A percentile compares a stretch with the other conserved stretches of the same genome.
These are phyloP conservation scores for Tridacna gigas DNA, from an alignment of 2,888 invertebrate genomes.

Conservation along the genomic window DNA sequence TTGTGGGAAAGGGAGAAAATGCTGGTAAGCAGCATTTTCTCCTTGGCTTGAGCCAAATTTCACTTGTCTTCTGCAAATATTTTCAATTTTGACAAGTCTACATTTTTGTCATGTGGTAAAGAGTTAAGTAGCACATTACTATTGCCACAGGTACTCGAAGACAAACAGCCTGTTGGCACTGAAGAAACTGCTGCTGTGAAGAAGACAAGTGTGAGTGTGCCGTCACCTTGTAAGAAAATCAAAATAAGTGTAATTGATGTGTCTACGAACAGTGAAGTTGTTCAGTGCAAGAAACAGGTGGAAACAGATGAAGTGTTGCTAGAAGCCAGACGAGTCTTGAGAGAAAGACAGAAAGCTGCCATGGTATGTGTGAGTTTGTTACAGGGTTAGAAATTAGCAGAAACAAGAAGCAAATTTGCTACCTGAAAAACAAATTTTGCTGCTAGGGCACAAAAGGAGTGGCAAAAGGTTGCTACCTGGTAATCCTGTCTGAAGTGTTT, in stretches of 20 bases:
- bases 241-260: background rate
- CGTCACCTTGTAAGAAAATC: background rate
- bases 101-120: no score
- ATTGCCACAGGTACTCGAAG: background rate
- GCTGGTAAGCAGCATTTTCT: no score
- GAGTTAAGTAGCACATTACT: background rate
- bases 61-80: no score
- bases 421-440: no score
- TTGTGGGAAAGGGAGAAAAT: no score
- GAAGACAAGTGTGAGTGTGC: background rate
- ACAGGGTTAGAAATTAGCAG: no score
- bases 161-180: background rate
- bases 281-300: background rate
- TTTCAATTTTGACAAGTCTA: no score
- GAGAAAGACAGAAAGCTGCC: conserved; percentile 67
- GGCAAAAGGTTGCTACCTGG: no score
- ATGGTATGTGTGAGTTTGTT: conserved; percentile 62
- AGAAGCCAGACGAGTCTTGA: conserved; percentile 62
- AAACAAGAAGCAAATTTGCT: no score
- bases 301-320: conserved; percentile 59
- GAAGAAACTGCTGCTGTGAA: background rate
- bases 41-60: no score
- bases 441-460: no score
- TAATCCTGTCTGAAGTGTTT: no score
- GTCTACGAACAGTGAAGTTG: background rate